Conservation (phyloP, 2,888 invertebrate genomes). For the Sturmia bella region DNA sequence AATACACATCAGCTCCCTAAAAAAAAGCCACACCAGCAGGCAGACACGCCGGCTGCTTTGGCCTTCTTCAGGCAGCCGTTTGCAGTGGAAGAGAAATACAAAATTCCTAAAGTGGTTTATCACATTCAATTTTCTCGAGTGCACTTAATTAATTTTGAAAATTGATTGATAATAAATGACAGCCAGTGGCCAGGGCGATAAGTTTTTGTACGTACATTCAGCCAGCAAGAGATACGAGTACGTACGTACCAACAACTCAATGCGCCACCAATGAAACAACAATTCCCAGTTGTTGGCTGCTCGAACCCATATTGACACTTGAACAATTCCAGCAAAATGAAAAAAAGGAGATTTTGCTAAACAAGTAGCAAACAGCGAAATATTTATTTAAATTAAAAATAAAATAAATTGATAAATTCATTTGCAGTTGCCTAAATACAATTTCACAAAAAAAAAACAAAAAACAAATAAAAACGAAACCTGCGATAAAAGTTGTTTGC, state of each 20-base stretch:
- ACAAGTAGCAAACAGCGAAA: constrained; percentile 1
- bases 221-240: not conserved
- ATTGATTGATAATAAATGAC: constrained; percentile 69
- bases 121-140: constrained; percentile 63
- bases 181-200: constrained; percentile 52
- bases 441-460: too few relatives aligned
- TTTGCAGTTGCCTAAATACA: constrained; percentile 16
- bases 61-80: not conserved
- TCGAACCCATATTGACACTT: constrained; percentile 38
- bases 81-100: constrained; percentile 2
- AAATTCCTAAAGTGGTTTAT: constrained; percentile 55
- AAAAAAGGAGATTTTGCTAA: constrained; percentile 14
- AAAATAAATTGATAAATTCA: constrained; percentile 51
- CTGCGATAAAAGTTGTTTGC: constrained; percentile 38
- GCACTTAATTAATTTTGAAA: constrained; percentile 68
- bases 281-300: constrained; percentile 1
- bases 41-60: not conserved
- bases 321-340: constrained; percentile 43
- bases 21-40: not conserved
- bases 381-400: constrained; percentile 45
- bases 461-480: not conserved
- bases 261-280: not conserved
- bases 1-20: not conserved
- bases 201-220: constrained; percentile 3
- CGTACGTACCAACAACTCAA: too few relatives aligned